Evolutionary conservation across 2,797 vertebrate species (phyloP).

Genomic region (Centropyge bicolor): DNA sequence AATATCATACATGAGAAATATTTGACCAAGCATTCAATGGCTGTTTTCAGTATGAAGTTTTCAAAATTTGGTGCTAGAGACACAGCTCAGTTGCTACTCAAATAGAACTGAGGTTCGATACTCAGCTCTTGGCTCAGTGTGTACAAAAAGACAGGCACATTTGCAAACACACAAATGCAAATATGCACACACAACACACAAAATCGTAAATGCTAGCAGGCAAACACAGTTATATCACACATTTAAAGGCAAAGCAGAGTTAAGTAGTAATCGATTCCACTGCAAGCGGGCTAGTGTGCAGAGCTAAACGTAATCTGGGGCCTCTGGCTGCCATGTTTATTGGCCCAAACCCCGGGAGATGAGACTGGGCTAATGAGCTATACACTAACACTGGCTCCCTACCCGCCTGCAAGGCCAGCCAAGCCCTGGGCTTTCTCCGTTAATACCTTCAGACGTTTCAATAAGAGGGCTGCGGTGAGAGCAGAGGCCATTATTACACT

Average conservation of each 20-base stretch:
- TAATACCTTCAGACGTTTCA: slow-evolving; percentile 86
- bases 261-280: slow-evolving; percentile 79
- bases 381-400: slow-evolving; percentile 76
- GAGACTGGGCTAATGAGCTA: slow-evolving; percentile 82
- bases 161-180: slow-evolving; percentile 39
- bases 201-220: slow-evolving; percentile 26
- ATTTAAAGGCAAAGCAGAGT: slow-evolving; percentile 68
- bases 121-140: background rate
- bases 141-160: slow-evolving; percentile 13
- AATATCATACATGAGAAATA: background rate
- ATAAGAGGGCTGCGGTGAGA: slow-evolving; percentile 79
- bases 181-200: slow-evolving; percentile 25
- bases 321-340: slow-evolving; percentile 90
- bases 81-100: background rate
- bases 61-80: background rate
- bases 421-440: slow-evolving; percentile 85
- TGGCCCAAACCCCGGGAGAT: slow-evolving; percentile 86
- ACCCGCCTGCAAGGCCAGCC: slow-evolving; percentile 67
- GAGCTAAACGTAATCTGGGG: slow-evolving; percentile 89
- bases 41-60: background rate
- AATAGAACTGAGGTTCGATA: slow-evolving; percentile 3
- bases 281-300: slow-evolving; percentile 70
- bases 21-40: background rate
- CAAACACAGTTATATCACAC: slow-evolving; percentile 49
- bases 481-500: slow-evolving; percentile 83